A percentile compares a stretch with the other conserved stretches of the same genome.
Evolutionary conservation across 2,797 vertebrate genomes (phyloP).

Genomic region (Cephalopachus bancanus): DNA sequence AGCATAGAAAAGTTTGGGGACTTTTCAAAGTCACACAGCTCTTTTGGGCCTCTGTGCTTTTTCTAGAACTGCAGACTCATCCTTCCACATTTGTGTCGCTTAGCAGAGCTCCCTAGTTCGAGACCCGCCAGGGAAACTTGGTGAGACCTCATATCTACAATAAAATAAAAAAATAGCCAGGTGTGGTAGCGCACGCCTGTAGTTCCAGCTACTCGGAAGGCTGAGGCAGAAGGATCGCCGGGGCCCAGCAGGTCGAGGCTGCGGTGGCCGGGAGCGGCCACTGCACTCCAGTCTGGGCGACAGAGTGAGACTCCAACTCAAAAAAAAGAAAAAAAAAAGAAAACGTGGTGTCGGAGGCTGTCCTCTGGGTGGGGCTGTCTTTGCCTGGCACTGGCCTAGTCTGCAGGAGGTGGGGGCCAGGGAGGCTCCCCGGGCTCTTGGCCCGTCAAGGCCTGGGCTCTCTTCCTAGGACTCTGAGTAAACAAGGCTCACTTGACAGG

Average conservation of each 20-base stretch:
- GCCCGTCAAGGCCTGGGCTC: neutral
- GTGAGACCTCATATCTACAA: too few species aligned
- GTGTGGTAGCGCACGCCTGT: too few species aligned
- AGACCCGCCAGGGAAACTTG: too few species aligned
- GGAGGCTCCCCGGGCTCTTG: neutral
- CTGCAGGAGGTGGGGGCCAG: too few species aligned
- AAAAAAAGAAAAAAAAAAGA: neutral
- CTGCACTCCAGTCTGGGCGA: too few species aligned
- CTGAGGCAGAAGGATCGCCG: too few species aligned
- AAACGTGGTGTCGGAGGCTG: neutral
- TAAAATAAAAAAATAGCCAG: too few species aligned
- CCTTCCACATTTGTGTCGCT: neutral
- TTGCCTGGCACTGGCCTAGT: neutral
- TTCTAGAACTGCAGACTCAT: neutral
- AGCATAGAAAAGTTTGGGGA: neutral
- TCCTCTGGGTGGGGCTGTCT: neutral
- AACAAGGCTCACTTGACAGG: neutral
- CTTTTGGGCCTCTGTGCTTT: neutral
- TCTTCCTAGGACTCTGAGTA: constrained; percentile 3
- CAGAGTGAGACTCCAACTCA: too few species aligned
- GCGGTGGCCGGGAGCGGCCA: too few species aligned
- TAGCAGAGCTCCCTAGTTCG: neutral
- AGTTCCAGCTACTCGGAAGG: too few species aligned
- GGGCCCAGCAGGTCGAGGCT: too few species aligned
- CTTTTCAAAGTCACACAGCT: neutral